Percentiles rank a stretch among this genome's conserved stretches.
Conservation (phyloP, 35 echinoderm and acorn worm genomes). For the Amphiura filiformis region DNA sequence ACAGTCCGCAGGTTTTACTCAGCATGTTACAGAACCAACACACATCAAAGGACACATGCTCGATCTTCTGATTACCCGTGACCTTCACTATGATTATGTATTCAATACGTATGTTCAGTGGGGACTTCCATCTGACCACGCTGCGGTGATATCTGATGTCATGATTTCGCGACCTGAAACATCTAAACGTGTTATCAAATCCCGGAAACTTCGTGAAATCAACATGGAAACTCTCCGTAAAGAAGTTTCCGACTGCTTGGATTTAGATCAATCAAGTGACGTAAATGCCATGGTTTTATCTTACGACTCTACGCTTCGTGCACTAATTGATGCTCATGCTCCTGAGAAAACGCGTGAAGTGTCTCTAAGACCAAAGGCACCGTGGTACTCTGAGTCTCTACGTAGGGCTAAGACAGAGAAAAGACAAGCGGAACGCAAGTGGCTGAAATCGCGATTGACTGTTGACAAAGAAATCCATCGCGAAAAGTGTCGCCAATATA, state of each 20-base stretch:
- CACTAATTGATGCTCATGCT: not conserved
- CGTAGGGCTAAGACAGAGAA: not conserved
- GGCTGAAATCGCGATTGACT: not conserved
- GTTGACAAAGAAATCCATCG: not conserved
- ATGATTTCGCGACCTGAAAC: not conserved
- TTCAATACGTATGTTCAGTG: not conserved
- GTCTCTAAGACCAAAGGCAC: not conserved
- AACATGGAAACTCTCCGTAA: not conserved
- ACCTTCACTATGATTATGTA: slow-evolving; percentile 5
- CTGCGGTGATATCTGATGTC: not conserved
- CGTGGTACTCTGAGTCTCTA: not conserved
- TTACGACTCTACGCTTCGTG: not conserved
- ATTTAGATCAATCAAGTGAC: not conserved
- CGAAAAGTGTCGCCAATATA: not conserved
- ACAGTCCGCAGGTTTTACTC: not conserved
- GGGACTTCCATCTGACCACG: slow-evolving; percentile 6
- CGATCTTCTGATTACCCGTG: not conserved
- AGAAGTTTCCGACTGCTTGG: not conserved
- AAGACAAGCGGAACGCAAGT: not conserved
- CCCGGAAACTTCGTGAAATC: not conserved
- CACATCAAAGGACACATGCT: not conserved
- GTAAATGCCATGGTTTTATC: not conserved
- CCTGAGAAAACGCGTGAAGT: not conserved
- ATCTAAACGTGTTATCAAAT: not conserved
- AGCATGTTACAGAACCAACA: slow-evolving; percentile 15